Base-by-base conservation (phyloP, 2,113 vertebrate species). In the Merops nubicus region DNA sequence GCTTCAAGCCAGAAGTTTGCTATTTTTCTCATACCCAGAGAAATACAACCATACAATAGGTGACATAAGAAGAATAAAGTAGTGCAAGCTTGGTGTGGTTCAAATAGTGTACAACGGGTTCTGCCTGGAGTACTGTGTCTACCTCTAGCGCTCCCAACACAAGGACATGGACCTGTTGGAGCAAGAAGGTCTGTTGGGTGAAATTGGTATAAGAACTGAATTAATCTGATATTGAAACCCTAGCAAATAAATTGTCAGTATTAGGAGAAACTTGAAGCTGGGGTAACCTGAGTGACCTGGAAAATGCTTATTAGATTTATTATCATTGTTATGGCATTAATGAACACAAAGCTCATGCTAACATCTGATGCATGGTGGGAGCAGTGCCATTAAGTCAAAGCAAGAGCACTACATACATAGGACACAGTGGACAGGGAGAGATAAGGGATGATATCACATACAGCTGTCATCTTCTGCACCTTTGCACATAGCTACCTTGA, bases 331-430 rank as follows among this genome's bases (percentile, higher is more conserved):
- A 56, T 56, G 54, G 21, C n/a, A 56, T 33, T 21, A 51, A 47
- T 34, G 20, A 85, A 12, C 22, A 59, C 2, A 7, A 1, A 65
- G 40, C 7, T 78, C 17, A 9, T 33, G 8, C 29, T 42, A 51
- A 64, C 45, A 14, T 26, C 26, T 78, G 42, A 53, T 1, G 3
- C 8, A 47, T 9, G 6, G 19, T 45, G 21, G 34, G 16, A 85
- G 22, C 16, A 78, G 18, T n/a, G 21, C 5, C 21, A 50, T 4
- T 5, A 23, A 11, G 16, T 54, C 43, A 68, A 1, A 45, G 34
- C 0, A 2, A 83, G 28, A 65, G 18, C 15, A 83, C 21, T 3
- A 18, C 2, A 0, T 45, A 38, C 3, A 4, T 1, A 67, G 16
- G 20, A 45, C 22, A 36, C 31, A 59, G 34, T 5, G 9, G 33